Conservation (phyloP, 1,140 invertebrate species). For the Ladona fulva region DNA sequence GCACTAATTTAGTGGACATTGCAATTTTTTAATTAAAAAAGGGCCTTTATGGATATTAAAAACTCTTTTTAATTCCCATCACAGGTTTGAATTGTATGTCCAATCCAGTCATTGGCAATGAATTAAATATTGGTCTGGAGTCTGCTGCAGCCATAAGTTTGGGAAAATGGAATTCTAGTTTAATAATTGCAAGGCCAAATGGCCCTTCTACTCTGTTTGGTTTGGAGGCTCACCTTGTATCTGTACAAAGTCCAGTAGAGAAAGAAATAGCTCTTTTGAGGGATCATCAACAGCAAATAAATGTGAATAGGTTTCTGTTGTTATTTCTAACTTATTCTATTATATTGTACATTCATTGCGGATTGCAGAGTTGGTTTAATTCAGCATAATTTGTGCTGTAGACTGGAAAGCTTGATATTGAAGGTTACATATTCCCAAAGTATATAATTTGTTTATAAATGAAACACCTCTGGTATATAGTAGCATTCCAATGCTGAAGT, state of each 20-base stretch:
- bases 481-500: too few relatives aligned
- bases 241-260: background rate
- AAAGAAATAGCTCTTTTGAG: background rate
- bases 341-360: too few relatives aligned
- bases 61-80: background rate
- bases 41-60: background rate
- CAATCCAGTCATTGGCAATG: background rate
- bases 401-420: too few relatives aligned
- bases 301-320: too few relatives aligned
- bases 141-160: background rate
- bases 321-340: too few relatives aligned
- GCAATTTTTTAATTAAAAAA: background rate
- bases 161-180: background rate
- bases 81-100: background rate
- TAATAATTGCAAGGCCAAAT: background rate
- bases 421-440: background rate
- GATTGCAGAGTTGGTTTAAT: too few relatives aligned
- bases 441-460: too few relatives aligned
- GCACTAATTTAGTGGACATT: background rate
- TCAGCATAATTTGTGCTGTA: too few relatives aligned
- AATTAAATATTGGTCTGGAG: background rate
- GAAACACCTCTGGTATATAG: too few relatives aligned
- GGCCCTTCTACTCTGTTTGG: background rate
- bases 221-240: background rate
- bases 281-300: background rate